Evolutionary conservation across 1,140 invertebrate species (phyloP).

Genomic region (Hirudo medicinalis): DNA sequence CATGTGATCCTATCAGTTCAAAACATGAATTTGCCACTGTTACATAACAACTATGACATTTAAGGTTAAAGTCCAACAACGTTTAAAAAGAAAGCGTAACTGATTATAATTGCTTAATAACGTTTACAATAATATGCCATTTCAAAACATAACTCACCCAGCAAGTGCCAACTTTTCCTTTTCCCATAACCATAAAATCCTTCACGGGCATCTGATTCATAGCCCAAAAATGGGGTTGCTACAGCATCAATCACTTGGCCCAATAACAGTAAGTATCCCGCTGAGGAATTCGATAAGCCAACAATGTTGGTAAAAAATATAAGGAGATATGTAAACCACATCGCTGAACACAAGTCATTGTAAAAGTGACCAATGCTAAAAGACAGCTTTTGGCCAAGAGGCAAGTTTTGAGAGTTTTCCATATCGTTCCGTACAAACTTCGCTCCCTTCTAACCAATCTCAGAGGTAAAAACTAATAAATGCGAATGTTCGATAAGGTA

Average conservation of each 20-base stretch:
- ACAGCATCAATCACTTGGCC: constrained; percentile 65
- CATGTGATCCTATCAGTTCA: not conserved
- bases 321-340: constrained; percentile 95
- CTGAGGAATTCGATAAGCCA: constrained; percentile 55
- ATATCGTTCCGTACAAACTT: not conserved
- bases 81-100: not conserved
- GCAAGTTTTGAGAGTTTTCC: not conserved
- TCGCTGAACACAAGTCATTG: constrained; percentile 85
- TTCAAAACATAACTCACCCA: constrained; percentile 49
- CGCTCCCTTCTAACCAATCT: too few species aligned
- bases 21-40: not conserved
- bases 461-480: too few species aligned
- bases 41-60: constrained; percentile 2
- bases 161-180: constrained; percentile 79
- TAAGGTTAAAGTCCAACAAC: not conserved
- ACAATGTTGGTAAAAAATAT: constrained; percentile 73
- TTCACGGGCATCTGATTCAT: constrained; percentile 63
- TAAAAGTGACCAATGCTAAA: constrained; percentile 72
- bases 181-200: constrained; percentile 60
- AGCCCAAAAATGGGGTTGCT: constrained; percentile 74
- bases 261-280: constrained; percentile 57
- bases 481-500: too few species aligned
- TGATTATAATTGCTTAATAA: too few species aligned
- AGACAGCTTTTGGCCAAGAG: constrained; percentile 38
- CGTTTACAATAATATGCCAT: too few species aligned